These are phyloP conservation scores for Pseudoips prasinana DNA, from an alignment of 2,888 invertebrate species.

Conservation along the genomic window DNA sequence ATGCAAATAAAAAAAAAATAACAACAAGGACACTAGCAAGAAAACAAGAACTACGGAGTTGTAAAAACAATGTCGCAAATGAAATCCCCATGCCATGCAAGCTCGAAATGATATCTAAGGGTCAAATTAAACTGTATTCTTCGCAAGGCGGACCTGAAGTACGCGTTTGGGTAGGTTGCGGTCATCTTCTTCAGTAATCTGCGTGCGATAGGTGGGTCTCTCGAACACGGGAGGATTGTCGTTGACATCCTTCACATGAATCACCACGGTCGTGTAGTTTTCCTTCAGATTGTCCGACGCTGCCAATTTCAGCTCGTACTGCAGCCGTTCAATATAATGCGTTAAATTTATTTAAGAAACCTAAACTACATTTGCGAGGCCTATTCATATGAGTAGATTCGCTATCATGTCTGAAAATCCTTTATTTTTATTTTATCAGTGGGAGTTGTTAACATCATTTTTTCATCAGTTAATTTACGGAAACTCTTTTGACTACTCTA, in stretches of 20 bases:
- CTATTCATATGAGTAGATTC: neutral
- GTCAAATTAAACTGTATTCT: constrained; percentile 78
- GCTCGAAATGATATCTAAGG: constrained; percentile 37
- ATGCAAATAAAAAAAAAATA: constrained; percentile 53
- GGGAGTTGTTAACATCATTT: no score
- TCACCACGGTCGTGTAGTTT: constrained; percentile 97
- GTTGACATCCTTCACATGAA: constrained; percentile 98
- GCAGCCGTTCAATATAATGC: constrained; percentile 51
- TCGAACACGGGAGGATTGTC: constrained; percentile 99
- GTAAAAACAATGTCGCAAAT: constrained; percentile 54
- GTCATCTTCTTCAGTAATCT: constrained; percentile 98
- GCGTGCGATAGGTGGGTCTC: constrained; percentile 95
- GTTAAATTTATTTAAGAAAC: no score
- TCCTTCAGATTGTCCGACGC: constrained; percentile 98
- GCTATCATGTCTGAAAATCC: no score
- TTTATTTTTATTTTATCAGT: no score
- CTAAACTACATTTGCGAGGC: neutral
- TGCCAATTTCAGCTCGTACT: constrained; percentile 97
- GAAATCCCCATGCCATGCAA: constrained; percentile 75
- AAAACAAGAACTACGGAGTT: constrained; percentile 52
- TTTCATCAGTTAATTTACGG: constrained; percentile 4
- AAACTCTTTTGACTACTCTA: constrained; percentile 43
- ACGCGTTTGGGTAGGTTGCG: constrained; percentile 96
- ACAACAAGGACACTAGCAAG: constrained; percentile 60
- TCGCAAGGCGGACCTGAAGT: constrained; percentile 87